phyloP scores from a whole-genome alignment of 2,888 invertebrate species.

The Thecophora atra region DNA sequence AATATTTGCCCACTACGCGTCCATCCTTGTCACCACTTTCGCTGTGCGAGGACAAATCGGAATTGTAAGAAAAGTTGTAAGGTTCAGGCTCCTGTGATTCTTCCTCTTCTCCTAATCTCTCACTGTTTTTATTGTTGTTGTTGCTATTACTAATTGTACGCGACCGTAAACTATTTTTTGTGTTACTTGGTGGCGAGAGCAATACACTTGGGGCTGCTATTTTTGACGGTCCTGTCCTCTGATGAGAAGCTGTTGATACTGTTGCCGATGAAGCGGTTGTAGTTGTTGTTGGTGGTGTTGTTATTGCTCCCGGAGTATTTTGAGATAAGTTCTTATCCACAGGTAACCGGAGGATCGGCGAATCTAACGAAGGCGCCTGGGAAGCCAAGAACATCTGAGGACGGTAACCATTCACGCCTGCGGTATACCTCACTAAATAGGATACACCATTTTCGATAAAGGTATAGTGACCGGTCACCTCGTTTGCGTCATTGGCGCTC shows the following conservation, averaged over 20 bases:
- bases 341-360: background rate
- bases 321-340: conserved; percentile 23
- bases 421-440: conserved; percentile 45
- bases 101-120: background rate
- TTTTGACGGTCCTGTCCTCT: conserved; percentile 10
- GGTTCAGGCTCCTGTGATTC: conserved; percentile 28
- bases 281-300: conserved; percentile 17
- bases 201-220: conserved; percentile 29
- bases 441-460: conserved; percentile 44
- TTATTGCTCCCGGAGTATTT: conserved; percentile 12
- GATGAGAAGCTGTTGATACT: conserved; percentile 12
- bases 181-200: background rate
- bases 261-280: conserved; percentile 6
- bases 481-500: conserved; percentile 52
- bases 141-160: background rate
- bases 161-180: background rate
- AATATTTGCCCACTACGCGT: conserved; percentile 70
- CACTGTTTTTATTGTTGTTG: background rate
- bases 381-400: conserved; percentile 42
- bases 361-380: conserved; percentile 32
- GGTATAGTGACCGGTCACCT: conserved; percentile 48
- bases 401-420: conserved; percentile 45
- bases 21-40: conserved; percentile 59
- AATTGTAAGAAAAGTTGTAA: conserved; percentile 56
- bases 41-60: conserved; percentile 56